Evolutionary conservation across 2,888 invertebrate species (phyloP).

Genomic region (Lingula anatina): DNA sequence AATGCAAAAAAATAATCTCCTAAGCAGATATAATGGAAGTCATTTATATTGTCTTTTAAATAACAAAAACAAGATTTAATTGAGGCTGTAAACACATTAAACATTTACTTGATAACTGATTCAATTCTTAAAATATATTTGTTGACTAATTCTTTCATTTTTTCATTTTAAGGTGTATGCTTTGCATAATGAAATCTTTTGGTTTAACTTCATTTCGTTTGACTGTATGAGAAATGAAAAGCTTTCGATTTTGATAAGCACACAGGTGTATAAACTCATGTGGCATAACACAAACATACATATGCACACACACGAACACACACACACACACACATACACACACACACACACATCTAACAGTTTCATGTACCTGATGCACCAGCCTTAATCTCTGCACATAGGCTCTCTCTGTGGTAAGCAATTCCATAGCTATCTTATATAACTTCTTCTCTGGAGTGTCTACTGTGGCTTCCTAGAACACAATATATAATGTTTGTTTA

Average conservation of each 20-base stretch:
- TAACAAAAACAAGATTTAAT: neutral
- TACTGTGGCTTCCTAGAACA: too few relatives aligned
- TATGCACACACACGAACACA: too few relatives aligned
- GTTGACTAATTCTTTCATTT: neutral
- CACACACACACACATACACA: too few relatives aligned
- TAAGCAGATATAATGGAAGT: too few relatives aligned
- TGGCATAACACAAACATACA: too few relatives aligned
- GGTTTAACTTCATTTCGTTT: too few relatives aligned
- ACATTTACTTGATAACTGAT: neutral
- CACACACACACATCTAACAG: neutral
- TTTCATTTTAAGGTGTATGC: neutral
- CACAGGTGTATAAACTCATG: too few relatives aligned
- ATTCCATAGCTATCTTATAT: slow-evolving; percentile 59
- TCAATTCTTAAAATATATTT: neutral
- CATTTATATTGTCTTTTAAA: neutral
- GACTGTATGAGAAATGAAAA: too few relatives aligned
- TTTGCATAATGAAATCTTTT: too few relatives aligned
- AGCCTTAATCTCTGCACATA: slow-evolving; percentile 61
- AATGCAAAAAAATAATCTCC: too few relatives aligned
- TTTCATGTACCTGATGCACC: slow-evolving; percentile 59
- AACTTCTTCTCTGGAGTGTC: slow-evolving; percentile 27
- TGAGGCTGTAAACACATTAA: neutral
- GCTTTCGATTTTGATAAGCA: too few relatives aligned
- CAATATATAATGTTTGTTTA: too few relatives aligned
- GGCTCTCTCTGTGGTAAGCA: slow-evolving; percentile 60